Base-by-base conservation (phyloP, 2,888 invertebrate genomes). In the Balanococcus diminutus region DNA sequence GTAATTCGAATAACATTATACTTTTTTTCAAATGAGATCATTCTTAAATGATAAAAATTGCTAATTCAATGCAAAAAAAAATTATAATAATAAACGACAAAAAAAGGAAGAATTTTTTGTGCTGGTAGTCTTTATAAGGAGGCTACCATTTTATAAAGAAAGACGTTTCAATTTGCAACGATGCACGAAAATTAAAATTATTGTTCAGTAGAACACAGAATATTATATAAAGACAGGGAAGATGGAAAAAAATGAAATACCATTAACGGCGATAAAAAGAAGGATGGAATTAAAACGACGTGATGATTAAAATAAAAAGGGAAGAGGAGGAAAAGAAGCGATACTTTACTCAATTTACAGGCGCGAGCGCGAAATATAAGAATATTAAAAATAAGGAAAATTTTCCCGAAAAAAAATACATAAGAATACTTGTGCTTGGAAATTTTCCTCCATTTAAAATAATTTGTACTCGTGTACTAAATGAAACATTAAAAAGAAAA, bases 401-500 rank as follows among this genome's bases (percentile, higher is more conserved):
- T 31, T 22, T 67, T 16, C 28, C 25, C 72, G n/a, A 16, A 16
- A 72, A 72, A 72, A 72, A 25, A 72, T 5, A 72, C n/a, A 36
- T 79, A 79, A 31, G 75, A 36, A 36, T 79, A 67, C 28, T 67
- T 67, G 67, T 67, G 67, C 67, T 67, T 19, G 56, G 22, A 56
- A 56, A 56, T 56, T 67, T 67, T 67, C 67, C 67, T 67, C 28
- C 16, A 28, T 67, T 67, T 67, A 67, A 67, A 67, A 28, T 79
- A 79, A 79, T 79, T 79, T 79, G 75, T 79, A 79, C 75, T 79
- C 36, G 75, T 79, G 75, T 79, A 36, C 36, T 32, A 36, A 79
- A 79, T 79, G 36, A 79, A 36, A 79, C 19, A 79, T 28, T 36
- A 79, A 79, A 79, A 67, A 28, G 67, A 67, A 28, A n/a, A 79